Conservation (phyloP, 2,888 invertebrate genomes). For the Lasioglossum pauxillum region DNA sequence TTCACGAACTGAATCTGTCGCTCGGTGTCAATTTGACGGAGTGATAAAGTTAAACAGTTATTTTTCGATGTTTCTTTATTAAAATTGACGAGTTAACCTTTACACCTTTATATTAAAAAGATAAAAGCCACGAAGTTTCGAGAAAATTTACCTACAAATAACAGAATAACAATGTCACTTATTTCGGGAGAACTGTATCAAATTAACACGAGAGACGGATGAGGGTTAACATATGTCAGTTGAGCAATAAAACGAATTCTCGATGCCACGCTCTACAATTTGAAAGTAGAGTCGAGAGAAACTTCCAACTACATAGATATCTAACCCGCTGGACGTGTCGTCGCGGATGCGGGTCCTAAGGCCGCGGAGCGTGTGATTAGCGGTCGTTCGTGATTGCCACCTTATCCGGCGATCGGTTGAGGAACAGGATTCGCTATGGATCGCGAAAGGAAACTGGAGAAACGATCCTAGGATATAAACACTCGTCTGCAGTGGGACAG, state of each 20-base stretch:
- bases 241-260: not conserved
- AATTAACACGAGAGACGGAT: too few relatives aligned
- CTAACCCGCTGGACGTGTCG: not conserved
- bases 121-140: too few relatives aligned
- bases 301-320: not conserved
- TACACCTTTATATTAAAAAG: too few relatives aligned
- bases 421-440: not conserved
- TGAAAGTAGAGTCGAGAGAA: not conserved
- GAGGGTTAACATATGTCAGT: not conserved
- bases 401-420: conserved; percentile 2
- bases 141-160: too few relatives aligned
- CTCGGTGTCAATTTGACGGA: too few relatives aligned
- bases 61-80: too few relatives aligned
- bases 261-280: not conserved
- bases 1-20: too few relatives aligned
- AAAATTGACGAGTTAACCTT: too few relatives aligned
- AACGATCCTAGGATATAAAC: not conserved
- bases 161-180: too few relatives aligned
- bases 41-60: too few relatives aligned
- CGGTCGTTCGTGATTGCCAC: conserved; percentile 30
- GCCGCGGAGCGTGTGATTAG: not conserved
- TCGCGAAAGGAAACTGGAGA: not conserved
- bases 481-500: conserved; percentile 1
- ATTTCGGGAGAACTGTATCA: too few relatives aligned
- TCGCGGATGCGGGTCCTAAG: not conserved